Evolutionary conservation across 2,797 vertebrate species (phyloP), one percentile per base, ranked within the genome.

Genomic region (Dermochelys coriacea): DNA sequence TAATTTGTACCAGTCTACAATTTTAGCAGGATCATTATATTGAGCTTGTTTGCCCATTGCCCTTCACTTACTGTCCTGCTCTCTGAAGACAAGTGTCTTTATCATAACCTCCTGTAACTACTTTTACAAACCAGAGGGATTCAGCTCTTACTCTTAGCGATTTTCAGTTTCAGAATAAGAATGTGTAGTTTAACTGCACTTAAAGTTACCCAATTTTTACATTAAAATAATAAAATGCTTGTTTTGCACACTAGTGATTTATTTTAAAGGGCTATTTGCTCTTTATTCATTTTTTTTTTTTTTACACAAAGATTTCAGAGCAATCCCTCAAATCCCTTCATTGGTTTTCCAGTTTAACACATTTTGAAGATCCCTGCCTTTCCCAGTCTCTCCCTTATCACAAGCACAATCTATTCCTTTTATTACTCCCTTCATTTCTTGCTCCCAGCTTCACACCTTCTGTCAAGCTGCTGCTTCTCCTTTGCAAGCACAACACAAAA

Each of bases 91-190:
- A 89, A 52, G 34, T 5, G 2, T 8, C 47, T 89, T 31, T 31
- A 2, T 59, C 0, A 0, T 1, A 2, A 80, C 0, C 1, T 31
- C 37, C 21, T 37, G 8, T 51, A 41, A n/a, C 31, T 51, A 50
- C 51, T 68, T 94, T 75, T 45, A 80, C 0, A 0, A 86, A 51
- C 47, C 1, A 49, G 87, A 64, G 34, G 80, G 80, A 77, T 71
- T 25, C 82, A 7, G 51, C 31, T 18, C 49, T 19, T 41, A 93
- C 50, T 84, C 47, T 45, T 9, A 78, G 23, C 82, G 64, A 0
- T 25, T 59, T 59, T 88, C 57, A 51, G 75, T 54, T 61, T 71
- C 87, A 81, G 31, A 7, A 16, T 61, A 68, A 89, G 90, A 57
- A 92, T 85, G 84, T 86, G 61, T 27, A 93, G 34, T 74, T 16